These are phyloP conservation scores for Cybosia mesomella DNA, from an alignment of 2,888 invertebrate species.

Conservation along the genomic window DNA sequence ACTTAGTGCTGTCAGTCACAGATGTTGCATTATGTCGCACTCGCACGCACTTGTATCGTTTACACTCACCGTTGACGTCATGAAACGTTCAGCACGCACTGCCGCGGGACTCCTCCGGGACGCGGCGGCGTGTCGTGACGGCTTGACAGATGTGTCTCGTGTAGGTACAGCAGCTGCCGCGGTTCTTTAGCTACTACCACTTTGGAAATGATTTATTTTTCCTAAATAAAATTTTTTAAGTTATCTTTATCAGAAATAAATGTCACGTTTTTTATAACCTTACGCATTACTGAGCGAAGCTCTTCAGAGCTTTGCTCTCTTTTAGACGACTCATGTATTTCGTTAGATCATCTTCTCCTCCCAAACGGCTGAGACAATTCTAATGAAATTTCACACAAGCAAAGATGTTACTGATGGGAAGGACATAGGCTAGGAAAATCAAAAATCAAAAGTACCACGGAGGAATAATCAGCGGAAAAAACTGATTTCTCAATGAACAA, in stretches of 20 bases:
- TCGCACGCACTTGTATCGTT: neutral
- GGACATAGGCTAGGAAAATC: too few species aligned
- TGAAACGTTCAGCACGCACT: neutral
- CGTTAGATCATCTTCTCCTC: too few species aligned
- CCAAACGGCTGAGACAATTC: too few species aligned
- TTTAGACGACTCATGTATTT: too few species aligned
- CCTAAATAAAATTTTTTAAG: neutral
- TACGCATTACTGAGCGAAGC: too few species aligned
- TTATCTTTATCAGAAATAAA: neutral
- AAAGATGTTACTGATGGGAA: too few species aligned
- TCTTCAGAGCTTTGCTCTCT: too few species aligned
- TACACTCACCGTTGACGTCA: neutral
- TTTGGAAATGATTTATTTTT: neutral
- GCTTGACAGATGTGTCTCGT: conserved; percentile 11
- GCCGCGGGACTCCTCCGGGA: neutral
- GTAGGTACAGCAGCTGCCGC: neutral
- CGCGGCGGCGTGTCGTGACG: neutral
- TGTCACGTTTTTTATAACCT: neutral
- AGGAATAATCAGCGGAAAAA: too few species aligned
- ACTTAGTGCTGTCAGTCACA: neutral
- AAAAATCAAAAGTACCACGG: too few species aligned
- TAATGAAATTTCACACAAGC: too few species aligned
- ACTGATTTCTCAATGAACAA: too few species aligned
- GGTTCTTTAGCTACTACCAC: neutral
- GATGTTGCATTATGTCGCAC: neutral